Evolutionary conservation across 2,797 vertebrate species (phyloP).

Genomic region (Forpus xanthops): DNA sequence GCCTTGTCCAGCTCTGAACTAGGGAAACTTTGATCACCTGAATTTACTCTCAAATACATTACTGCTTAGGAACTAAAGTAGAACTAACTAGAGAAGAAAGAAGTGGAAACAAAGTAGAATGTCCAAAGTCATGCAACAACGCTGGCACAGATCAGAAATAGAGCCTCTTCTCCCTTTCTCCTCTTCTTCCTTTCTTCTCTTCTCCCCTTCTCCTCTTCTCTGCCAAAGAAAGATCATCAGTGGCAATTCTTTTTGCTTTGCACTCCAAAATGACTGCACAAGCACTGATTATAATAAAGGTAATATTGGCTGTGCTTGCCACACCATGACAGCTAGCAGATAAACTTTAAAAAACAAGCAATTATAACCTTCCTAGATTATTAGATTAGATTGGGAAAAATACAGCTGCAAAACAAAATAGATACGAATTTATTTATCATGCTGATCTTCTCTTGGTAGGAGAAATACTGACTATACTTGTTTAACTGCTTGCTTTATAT

Average conservation of each 20-base stretch:
- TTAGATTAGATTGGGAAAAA: constrained; percentile 7
- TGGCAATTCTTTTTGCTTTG: background rate
- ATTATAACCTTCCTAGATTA: constrained; percentile 8
- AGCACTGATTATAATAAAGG: background rate
- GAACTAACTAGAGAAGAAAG: background rate
- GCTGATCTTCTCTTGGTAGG: constrained; percentile 27
- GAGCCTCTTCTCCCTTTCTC: background rate
- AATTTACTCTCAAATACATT: background rate
- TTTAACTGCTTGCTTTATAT: background rate
- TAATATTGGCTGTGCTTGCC: background rate
- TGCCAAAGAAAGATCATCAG: background rate
- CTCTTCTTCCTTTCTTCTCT: no score
- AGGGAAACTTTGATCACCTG: background rate
- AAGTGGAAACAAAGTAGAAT: background rate
- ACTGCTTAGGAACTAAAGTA: background rate
- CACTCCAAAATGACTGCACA: background rate
- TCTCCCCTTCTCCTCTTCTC: no score
- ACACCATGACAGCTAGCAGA: background rate
- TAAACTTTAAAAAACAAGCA: constrained; percentile 4
- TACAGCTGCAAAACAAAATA: background rate
- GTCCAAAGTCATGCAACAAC: background rate
- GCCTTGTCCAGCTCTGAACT: background rate
- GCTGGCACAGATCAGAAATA: background rate
- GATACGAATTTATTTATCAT: background rate
- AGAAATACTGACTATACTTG: background rate